Base-by-base conservation (phyloP, 2,113 vertebrate species). In the Ochotona curzoniae region DNA sequence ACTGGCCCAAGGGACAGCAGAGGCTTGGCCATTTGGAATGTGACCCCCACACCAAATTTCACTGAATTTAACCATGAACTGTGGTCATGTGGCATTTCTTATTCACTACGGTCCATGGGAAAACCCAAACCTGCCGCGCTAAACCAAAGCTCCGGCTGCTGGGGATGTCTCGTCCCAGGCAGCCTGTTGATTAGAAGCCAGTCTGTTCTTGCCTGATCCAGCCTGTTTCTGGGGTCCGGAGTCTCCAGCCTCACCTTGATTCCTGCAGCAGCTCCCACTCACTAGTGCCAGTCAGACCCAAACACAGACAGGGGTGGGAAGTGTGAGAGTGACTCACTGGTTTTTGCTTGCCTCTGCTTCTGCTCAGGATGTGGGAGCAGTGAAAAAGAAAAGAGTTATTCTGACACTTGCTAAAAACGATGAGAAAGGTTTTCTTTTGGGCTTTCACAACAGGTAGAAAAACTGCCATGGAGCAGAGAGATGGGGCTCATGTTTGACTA, bases 301-400 rank as follows among this genome's bases (percentile, higher is more conserved):
- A 61, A 69, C 76, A 78, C 74, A 66, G 66, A n/a, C 1, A 3
- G 54, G 32, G 79, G 73, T 61, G 81, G 87, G 88, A 80, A 63
- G 47, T 64, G 21, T 61, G 28, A 93, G 83, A 32, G 2, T 63
- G 83, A 92, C 86, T 96, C 92, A 75, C 54, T 85, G 13, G 26
- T 38, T 71, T 66, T 81, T 14, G 10, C 73, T 57, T 7, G 7
- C 79, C 85, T 75, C 85, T 86, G 74, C 26, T 44, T 67, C 73
- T 91, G 61, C 84, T 93, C 71, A 25, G 64, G 83, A 47, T 64
- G 38, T 21, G 73, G 51, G 30, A 47, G 78, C n/a, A 78, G 79
- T 32, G 21, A 17, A 69, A 32, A 51, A 74, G 87, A 54, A n/a
- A 75, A 67, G 47, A 80, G 47, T 11, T 7, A 30, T 64, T 69